These are phyloP conservation scores for Drosophila bifasciata DNA, from an alignment of 1,140 invertebrate genomes.

Conservation along the genomic window DNA sequence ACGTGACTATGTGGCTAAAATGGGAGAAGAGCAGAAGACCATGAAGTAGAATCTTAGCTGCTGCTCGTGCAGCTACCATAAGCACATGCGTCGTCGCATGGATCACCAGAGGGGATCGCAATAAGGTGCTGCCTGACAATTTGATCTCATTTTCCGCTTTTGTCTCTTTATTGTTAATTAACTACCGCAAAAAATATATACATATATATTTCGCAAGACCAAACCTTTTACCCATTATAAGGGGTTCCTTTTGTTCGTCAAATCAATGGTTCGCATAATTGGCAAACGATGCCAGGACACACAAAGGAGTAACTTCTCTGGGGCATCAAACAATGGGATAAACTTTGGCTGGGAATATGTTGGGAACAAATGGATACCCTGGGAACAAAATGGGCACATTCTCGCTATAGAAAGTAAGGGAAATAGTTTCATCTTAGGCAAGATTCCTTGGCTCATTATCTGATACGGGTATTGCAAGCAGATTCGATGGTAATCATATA, in stretches of 20 bases:
- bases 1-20: background rate
- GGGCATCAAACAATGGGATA: slow-evolving; percentile 21
- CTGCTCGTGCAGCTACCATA: slow-evolving; percentile 4
- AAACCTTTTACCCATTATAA: slow-evolving; percentile 7
- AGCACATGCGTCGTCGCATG: background rate
- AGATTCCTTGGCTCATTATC: too few species aligned
- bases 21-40: background rate
- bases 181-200: slow-evolving; percentile 24
- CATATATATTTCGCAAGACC: slow-evolving; percentile 36
- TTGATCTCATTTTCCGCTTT: slow-evolving; percentile 2
- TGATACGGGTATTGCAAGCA: too few species aligned
- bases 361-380: slow-evolving; percentile 21
- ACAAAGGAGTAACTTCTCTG: slow-evolving; percentile 24
- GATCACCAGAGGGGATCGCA: background rate
- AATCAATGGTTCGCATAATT: slow-evolving; percentile 57
- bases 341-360: slow-evolving; percentile 9
- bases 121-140: background rate
- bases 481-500: too few species aligned
- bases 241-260: slow-evolving; percentile 26
- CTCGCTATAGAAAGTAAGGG: too few species aligned
- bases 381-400: background rate
- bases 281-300: slow-evolving; percentile 11
- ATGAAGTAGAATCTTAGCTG: background rate
- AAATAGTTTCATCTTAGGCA: too few species aligned
- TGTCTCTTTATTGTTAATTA: slow-evolving; percentile 39